Evolutionary conservation across 2,797 vertebrate genomes (phyloP).

Genomic region (Choloepus didactylus): DNA sequence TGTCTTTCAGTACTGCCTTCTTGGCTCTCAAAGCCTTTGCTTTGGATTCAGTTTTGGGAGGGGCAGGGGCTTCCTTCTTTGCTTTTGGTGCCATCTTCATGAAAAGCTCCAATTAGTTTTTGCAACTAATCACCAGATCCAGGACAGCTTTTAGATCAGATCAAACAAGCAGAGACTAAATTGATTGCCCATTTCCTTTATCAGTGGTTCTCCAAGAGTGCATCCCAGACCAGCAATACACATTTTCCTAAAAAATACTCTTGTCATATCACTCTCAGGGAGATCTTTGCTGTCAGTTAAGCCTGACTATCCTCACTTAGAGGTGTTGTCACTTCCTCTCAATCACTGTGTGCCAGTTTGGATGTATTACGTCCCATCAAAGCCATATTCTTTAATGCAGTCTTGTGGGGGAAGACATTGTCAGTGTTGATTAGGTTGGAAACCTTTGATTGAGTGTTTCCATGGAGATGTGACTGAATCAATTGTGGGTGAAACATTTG

Average conservation of each 20-base stretch:
- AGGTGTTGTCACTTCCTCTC: not conserved
- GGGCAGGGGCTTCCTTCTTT: too few relatives aligned
- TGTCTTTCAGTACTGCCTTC: too few relatives aligned
- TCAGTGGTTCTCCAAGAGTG: slow-evolving; percentile 14
- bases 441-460: too few relatives aligned
- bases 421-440: too few relatives aligned
- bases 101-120: not conserved
- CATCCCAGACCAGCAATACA: not conserved
- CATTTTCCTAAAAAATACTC: not conserved
- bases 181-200: slow-evolving; percentile 30
- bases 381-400: too few relatives aligned
- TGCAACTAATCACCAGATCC: not conserved
- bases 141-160: slow-evolving; percentile 21
- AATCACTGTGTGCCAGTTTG: not conserved
- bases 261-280: not conserved
- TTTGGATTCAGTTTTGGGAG: too few relatives aligned
- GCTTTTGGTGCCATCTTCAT: too few relatives aligned
- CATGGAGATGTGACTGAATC: too few relatives aligned
- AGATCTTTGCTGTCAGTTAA: not conserved
- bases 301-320: not conserved
- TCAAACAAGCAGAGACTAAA: not conserved
- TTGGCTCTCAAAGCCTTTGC: too few relatives aligned
- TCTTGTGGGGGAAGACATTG: too few relatives aligned
- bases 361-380: too few relatives aligned
- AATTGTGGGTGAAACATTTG: too few relatives aligned